These are phyloP conservation scores for Drosophila seguyi DNA, from an alignment of 1,140 invertebrate genomes.

Conservation along the genomic window DNA sequence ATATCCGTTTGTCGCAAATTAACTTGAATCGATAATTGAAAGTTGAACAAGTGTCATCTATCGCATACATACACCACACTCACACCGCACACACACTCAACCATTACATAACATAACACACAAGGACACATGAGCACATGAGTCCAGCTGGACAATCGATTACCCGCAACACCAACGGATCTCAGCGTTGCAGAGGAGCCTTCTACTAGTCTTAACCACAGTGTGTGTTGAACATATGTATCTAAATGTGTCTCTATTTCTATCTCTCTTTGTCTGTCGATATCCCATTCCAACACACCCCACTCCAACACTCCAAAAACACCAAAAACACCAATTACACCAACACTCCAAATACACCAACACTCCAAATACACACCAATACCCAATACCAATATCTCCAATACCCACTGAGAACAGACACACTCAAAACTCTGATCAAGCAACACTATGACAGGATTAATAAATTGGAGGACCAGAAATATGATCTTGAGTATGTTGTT, in stretches of 20 bases:
- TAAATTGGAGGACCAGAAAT: conserved; percentile 97
- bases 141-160: conserved; percentile 24
- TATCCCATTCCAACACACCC: conserved; percentile 34
- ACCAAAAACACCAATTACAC: conserved; percentile 3
- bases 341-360: conserved; percentile 4
- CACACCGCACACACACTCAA: conserved; percentile 7
- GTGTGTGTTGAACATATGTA: conserved; percentile 33
- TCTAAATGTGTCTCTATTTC: conserved; percentile 51
- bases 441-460: conserved; percentile 95
- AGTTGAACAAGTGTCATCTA: conserved; percentile 63
- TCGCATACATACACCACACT: conserved; percentile 47
- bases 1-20: conserved; percentile 7
- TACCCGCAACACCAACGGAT: conserved; percentile 29
- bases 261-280: conserved; percentile 45
- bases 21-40: conserved; percentile 41
- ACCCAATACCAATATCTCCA: too few species aligned
- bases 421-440: conserved; percentile 92
- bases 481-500: conserved; percentile 99
- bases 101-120: conserved; percentile 35
- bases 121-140: conserved; percentile 15
- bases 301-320: conserved; percentile 19
- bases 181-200: conserved; percentile 30
- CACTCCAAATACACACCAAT: neutral
- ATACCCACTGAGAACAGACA: conserved; percentile 86
- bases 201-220: conserved; percentile 21